Evolutionary conservation across 1,140 invertebrate species (phyloP), one percentile per base, ranked within the genome.

Genomic region (Neuroterus valhalla): DNA sequence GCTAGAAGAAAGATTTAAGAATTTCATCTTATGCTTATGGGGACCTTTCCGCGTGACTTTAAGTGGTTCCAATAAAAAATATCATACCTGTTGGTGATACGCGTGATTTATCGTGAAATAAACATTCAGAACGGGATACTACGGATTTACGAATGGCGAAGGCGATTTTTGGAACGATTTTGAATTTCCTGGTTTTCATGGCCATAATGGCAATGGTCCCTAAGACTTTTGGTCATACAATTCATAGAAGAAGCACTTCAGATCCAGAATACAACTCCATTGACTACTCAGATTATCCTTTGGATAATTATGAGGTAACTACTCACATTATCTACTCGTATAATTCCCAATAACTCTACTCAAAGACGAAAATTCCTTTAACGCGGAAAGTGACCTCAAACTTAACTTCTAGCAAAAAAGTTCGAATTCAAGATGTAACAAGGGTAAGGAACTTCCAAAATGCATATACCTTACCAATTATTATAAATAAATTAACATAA

Each of bases 241-340:
- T 76, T 42, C 17, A 26, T 43, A 52, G 70, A 5, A 69, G 50
- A 19, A 70, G 43, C 52, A 17, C 11, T 68, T 55, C 42, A 12
- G 42, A 6, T 19, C 3, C n/a, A 14, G 76, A 45, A 0, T 44
- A 19, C 1, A 55, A 12, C 19, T 2, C 31, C 8, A 8, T 21
- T 11, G 70, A 74, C 21, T 74, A 75, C 48, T 50, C 73, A 2
- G 72, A 78, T 48, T 70, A 75, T 31, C 14, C 14, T 12, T 26
- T 23, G 14, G 21, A 62, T 31, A 14, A 62, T 31, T 62, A 62
- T 31, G 23, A 62, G 26, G 55, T 62, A 26, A n/a, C 3, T 31
- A n/a, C 31, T 62, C 26, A 14, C 12, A 31, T 62, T 26, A 21
- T 21, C 12, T 23, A 55, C 19, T n/a, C n/a, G n/a, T 21, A 26